Evolutionary conservation across 2,797 vertebrate genomes (phyloP).

Genomic region (Semaprochilodus insignis): DNA sequence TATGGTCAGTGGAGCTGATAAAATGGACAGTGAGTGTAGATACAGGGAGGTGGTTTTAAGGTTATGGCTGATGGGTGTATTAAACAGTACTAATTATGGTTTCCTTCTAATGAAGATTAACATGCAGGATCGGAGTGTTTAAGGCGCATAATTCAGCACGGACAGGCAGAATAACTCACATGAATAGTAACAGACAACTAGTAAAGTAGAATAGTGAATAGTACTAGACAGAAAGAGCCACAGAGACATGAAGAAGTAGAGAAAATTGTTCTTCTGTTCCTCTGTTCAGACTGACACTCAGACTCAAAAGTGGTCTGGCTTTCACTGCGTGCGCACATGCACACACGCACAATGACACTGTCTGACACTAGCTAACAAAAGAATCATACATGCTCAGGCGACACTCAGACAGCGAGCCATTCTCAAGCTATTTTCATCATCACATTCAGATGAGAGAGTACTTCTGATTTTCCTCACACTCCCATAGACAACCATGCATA

Average conservation of each 20-base stretch:
- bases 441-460: slow-evolving; percentile 18
- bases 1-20: too few relatives aligned
- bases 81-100: too few relatives aligned
- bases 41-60: too few relatives aligned
- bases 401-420: slow-evolving; percentile 21
- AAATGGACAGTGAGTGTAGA: too few relatives aligned
- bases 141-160: too few relatives aligned
- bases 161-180: too few relatives aligned
- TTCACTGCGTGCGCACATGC: background rate
- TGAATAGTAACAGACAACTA: too few relatives aligned
- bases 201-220: background rate
- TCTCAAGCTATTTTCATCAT: slow-evolving; percentile 36
- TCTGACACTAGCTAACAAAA: slow-evolving; percentile 42
- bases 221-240: background rate
- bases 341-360: background rate
- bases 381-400: slow-evolving; percentile 12
- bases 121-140: too few relatives aligned
- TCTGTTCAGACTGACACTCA: slow-evolving; percentile 32
- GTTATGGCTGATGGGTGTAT: too few relatives aligned
- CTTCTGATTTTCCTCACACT: background rate
- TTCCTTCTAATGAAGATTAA: too few relatives aligned
- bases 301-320: slow-evolving; percentile 35
- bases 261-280: slow-evolving; percentile 40
- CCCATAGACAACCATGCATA: background rate
- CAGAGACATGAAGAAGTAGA: background rate